Conservation (phyloP, 2,113 vertebrate species). For the Sinocyclocheilus grahami region DNA sequence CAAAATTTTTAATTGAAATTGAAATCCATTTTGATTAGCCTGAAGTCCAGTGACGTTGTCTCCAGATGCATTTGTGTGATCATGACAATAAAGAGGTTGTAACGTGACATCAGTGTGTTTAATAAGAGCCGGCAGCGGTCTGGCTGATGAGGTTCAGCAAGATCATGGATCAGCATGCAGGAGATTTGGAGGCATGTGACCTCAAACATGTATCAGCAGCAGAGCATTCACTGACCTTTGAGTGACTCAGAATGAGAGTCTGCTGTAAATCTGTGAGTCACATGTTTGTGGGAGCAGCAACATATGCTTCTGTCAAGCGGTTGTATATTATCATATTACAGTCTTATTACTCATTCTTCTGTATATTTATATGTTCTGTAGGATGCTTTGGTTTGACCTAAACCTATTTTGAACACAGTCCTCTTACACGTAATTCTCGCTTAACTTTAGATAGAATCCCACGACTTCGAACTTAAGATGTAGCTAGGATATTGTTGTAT, state of each 20-base stretch:
- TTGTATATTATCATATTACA: background rate
- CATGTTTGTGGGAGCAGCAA: constrained; percentile 14
- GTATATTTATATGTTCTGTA: background rate
- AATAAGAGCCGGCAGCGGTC: background rate
- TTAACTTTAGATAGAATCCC: background rate
- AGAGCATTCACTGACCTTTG: background rate
- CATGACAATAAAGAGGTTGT: background rate
- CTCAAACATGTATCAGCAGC: background rate
- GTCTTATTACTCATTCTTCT: background rate
- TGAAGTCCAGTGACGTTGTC: background rate
- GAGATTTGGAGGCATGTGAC: background rate
- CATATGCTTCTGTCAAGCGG: constrained; percentile 3
- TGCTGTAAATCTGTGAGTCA: constrained; percentile 21
- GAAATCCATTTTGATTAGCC: background rate
- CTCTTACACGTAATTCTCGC: background rate
- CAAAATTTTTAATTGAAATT: too few relatives aligned
- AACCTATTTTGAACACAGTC: background rate
- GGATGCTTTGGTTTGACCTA: background rate
- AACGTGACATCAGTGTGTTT: background rate
- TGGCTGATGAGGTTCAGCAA: background rate
- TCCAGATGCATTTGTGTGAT: background rate
- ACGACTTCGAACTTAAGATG: background rate
- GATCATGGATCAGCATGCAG: constrained; percentile 1
- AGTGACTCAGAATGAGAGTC: constrained; percentile 13
- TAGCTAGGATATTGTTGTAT: background rate